Evolutionary conservation across 2,888 invertebrate species (phyloP), one percentile per base, ranked within the genome.

Genomic region (Phoenoteleia sp.): DNA sequence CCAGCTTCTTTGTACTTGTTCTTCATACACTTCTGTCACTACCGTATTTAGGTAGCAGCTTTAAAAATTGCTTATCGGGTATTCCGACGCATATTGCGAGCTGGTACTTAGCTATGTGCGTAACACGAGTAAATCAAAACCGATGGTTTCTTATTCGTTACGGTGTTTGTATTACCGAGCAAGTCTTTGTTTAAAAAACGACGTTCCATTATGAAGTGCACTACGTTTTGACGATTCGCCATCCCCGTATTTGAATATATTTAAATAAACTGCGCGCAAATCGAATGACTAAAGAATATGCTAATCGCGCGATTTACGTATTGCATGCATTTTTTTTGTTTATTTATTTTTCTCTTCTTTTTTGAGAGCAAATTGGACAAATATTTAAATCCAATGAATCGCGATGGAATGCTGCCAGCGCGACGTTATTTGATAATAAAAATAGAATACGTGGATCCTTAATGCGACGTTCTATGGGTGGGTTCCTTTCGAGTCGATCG

Each of bases 1-100:
- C 80, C 87, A 88, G 87, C 88, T 88, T 89, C 89, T 86, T 84
- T 84, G 69, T 79, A 84, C 82, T 81, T 81, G 84, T 86, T 86
- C 79, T 86, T 80, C 69, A 76, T 83, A 60, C 80, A 83, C 76
- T 80, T 83, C 52, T 62, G 80, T 75, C 84, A 77, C 75, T 79
- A 79, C 62, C 69, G 81, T 66, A 84, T 84, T 84, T 81, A 74
- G 71, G 52, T 80, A 74, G 62, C 52, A 81, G 67, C 64, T 76
- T 72, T 62, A 56, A 75, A 79, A 79, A 82, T 85, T 72, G 62
- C 66, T 67, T 54, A 82, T 82, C 45, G 36, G 15, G 23, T 56
- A 60, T 60, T 47, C 21, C 36, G 9, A 45, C 45, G 33, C 42
- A 13, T 1, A 17, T 19, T 56, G 25, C 11, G 27, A 27, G 5